A percentile compares a stretch with the other conserved stretches of the same genome.
phyloP scores from a whole-genome alignment of 2,888 invertebrate species.

The Epinotia bilunana region DNA sequence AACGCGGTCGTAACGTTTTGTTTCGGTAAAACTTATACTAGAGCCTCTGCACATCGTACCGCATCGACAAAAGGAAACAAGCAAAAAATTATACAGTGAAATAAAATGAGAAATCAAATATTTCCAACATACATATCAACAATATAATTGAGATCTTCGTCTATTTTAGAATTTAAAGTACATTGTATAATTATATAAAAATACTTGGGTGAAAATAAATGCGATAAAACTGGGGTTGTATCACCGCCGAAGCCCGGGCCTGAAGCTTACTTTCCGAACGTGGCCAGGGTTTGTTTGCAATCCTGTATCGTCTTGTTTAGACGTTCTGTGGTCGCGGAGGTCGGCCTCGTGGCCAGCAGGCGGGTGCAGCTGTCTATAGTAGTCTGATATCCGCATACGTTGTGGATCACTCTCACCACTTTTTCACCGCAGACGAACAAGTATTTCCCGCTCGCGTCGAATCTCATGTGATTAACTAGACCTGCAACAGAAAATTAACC shows the following conservation, averaged over 20 bases:
- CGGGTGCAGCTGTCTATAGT: conserved; percentile 71
- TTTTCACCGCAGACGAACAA: conserved; percentile 90
- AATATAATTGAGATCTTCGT: conserved; percentile 14
- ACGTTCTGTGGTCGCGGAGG: conserved; percentile 90
- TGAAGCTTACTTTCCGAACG: conserved; percentile 67
- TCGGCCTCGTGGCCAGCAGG: conserved; percentile 83
- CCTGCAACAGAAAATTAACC: conserved; percentile 76
- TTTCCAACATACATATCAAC: neutral
- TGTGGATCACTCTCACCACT: conserved; percentile 91
- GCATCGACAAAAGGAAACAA: neutral
- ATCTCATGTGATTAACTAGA: conserved; percentile 87
- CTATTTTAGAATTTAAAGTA: neutral
- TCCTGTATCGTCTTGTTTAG: conserved; percentile 88
- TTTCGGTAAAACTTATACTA: too few species aligned
- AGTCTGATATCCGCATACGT: conserved; percentile 81
- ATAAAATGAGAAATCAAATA: neutral
- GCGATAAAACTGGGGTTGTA: conserved; percentile 31
- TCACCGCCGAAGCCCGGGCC: neutral
- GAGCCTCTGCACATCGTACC: neutral
- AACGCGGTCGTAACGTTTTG: too few species aligned
- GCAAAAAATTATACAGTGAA: neutral
- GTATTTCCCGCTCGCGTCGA: conserved; percentile 90
- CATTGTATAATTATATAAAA: conserved; percentile 34
- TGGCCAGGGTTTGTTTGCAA: conserved; percentile 77
- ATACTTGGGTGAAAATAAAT: conserved; percentile 44